Evolutionary conservation across 2,888 invertebrate species (phyloP), one percentile per base, ranked within the genome.

Genomic region (Rotaria sp.): DNA sequence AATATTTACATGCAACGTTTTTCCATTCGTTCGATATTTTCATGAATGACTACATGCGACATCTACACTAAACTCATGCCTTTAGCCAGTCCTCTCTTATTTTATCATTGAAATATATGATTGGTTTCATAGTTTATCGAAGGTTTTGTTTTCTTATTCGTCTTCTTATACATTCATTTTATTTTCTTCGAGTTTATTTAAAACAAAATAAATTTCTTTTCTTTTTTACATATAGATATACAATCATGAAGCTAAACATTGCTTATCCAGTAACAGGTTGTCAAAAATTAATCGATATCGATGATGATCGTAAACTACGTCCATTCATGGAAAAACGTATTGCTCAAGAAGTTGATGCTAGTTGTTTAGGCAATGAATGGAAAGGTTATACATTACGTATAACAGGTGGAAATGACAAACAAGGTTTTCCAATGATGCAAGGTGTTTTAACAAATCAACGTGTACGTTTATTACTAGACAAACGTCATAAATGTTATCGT

Each of bases 341-440:
- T 95, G 96, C 97, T 88, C 95, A 96, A 88, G 96, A 98, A 92
- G 95, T 99, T 26, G 95, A 96, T 89, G 97, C 95, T 86, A 97
- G 97, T 91, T 93, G 94, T 88, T 93, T 99, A 88, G 99, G 99
- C 85, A 96, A 97, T 91, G 98, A 99, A 93, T 99, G 98, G 98
- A 97, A 97, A 92, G 98, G 98, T 86, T 99, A 99, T 90, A 94
- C 97, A 84, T 94, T 99, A 87, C 94, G 96, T 88, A 94, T 99
- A 89, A 94, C 96, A 88, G 98, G 99, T 89, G 99, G 99, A 89
- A 99, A 99, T 92, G 99, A 99, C 93, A 99, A 99, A 92, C 98
- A 99, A 93, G 99, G 99, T 88, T 99, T 99, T 92, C 98, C 99
- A 87, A 99, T 99, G 99, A 99, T 98, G 92, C 98, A 99, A 92